phyloP scores from a whole-genome alignment of 2,113 vertebrate species.

The Plotosus lineatus region DNA sequence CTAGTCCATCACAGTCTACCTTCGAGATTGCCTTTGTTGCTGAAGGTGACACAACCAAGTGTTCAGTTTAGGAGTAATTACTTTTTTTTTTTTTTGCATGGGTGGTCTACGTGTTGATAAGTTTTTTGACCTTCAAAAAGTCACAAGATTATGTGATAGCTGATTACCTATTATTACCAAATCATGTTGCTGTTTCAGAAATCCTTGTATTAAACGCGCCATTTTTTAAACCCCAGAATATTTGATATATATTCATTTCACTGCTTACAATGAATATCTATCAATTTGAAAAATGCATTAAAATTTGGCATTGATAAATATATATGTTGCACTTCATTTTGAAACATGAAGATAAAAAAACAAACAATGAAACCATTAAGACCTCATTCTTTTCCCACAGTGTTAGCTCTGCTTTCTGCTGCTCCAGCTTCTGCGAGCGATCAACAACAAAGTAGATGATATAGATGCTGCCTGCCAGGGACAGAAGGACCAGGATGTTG shows the following conservation, averaged over 20 bases:
- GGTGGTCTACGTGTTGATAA: too few species aligned
- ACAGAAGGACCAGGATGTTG: constrained; percentile 93
- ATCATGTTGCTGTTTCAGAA: background rate
- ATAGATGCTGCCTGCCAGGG: constrained; percentile 95
- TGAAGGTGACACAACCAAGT: too few species aligned
- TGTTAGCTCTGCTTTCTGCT: constrained; percentile 84
- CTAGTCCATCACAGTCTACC: too few species aligned
- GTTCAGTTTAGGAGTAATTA: too few species aligned
- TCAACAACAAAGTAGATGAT: constrained; percentile 99
- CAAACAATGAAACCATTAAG: background rate
- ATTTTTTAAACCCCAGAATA: too few species aligned
- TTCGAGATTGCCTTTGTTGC: too few species aligned
- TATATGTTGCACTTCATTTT: background rate
- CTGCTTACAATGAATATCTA: background rate
- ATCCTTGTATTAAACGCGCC: background rate
- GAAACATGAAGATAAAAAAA: background rate
- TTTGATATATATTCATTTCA: background rate
- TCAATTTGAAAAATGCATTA: background rate
- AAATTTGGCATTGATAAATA: background rate
- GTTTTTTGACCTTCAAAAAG: too few species aligned
- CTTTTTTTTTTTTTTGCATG: too few species aligned
- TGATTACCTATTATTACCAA: background rate
- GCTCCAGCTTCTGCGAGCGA: constrained; percentile 90
- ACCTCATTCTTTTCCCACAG: constrained; percentile 99
- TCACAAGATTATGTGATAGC: too few species aligned